These are phyloP conservation scores for Oppia nitens DNA, from an alignment of 1,140 invertebrate species.

Conservation along the genomic window DNA sequence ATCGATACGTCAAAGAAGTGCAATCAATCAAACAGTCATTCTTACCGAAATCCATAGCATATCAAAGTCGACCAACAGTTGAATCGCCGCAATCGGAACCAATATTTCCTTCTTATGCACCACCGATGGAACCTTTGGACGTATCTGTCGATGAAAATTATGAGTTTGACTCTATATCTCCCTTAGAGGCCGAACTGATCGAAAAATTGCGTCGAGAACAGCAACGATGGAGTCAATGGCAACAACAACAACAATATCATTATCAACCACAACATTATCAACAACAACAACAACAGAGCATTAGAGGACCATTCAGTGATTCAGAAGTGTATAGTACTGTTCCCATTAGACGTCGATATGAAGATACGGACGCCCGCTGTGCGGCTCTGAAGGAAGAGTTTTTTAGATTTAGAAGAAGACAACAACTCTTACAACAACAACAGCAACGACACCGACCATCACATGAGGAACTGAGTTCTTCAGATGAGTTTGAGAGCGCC, in stretches of 20 bases:
- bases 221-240: constrained; percentile 4
- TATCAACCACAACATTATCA: constrained; percentile 10
- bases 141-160: constrained; percentile 80
- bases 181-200: constrained; percentile 26
- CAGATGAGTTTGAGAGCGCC: constrained; percentile 11
- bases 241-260: not conserved
- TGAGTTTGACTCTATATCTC: constrained; percentile 56
- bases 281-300: not conserved
- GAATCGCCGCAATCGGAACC: not conserved
- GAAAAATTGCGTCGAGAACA: constrained; percentile 25
- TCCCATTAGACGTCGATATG: constrained; percentile 21
- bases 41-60: not conserved
- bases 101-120: not conserved
- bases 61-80: not conserved
- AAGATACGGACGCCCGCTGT: constrained; percentile 56
- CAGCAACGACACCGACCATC: not conserved
- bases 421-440: constrained; percentile 40
- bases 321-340: constrained; percentile 1
- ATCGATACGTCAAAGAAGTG: not conserved
- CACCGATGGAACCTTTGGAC: not conserved
- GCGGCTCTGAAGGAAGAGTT: constrained; percentile 91
- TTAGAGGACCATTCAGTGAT: constrained; percentile 3
- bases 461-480: not conserved
- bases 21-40: not conserved
- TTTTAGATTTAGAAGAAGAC: constrained; percentile 70